Base-by-base conservation (phyloP, 2,797 vertebrate genomes). In the Pseudocheirus occidentalis region DNA sequence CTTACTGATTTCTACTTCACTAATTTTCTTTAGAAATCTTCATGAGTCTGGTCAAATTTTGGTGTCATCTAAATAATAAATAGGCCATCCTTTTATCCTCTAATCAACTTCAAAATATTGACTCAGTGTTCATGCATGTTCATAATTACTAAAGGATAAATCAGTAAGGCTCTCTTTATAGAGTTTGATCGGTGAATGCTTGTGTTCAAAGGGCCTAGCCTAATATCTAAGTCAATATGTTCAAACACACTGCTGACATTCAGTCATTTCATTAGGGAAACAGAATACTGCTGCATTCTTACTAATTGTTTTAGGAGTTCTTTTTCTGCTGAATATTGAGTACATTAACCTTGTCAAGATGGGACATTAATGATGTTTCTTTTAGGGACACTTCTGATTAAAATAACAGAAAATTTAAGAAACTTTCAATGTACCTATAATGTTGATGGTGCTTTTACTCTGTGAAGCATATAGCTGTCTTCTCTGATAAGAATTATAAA, bases 41-140 rank as follows among this genome's bases (percentile, higher is more conserved):
- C 62, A 13, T 94, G 53, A 93, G 90, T 90, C 14, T 31, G 50
- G 52, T 97, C 62, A 97, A 95, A 96, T 0, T 81, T 66, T 57
- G 96, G 90, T 92, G 27, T 46, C 95, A 3, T 94, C 90, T 94
- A 57, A 94, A 56, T 93, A 97, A 93, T 90, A 59, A 98, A 98
- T 87, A 98, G 12, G 34, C 55, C 24, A 92, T 55, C 28, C 0
- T 0, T 95, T 97, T 95, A 95, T 97, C 97, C 87, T 66, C 29
- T 97, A 97, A 98, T 97, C 29, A 21, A 95, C 95, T 95, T 97
- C 0, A 24, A 97, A 98, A 98, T 98, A 98, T 94, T 98, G 97
- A 98, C 56, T 97, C 93, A 31, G 0, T 96, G 93, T 96, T 94
- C 93, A 59, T 28, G 93, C 93, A 95, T 96, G 66, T 95, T 97